phyloP scores from a whole-genome alignment of 2,113 vertebrate species.

The Bos indicus region DNA sequence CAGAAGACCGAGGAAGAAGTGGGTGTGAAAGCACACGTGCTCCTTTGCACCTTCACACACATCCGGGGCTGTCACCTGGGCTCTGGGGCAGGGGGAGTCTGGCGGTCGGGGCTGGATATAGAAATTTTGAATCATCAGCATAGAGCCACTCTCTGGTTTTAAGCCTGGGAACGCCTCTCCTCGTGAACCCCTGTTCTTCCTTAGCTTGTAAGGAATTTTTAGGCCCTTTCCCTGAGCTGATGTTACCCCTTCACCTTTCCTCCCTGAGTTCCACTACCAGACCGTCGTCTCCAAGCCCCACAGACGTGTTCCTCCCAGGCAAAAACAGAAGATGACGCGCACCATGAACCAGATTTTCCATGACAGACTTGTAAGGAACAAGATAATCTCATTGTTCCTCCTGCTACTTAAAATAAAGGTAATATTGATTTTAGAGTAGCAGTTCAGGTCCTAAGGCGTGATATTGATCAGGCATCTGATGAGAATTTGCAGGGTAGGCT shows the following conservation, averaged over 20 bases:
- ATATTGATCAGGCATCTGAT: conserved; percentile 51
- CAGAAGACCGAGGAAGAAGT: background rate
- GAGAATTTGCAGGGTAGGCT: conserved; percentile 58
- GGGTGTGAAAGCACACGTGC: background rate
- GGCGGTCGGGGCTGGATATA: background rate
- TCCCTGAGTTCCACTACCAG: background rate
- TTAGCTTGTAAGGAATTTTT: background rate
- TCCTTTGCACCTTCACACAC: background rate
- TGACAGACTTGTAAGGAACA: conserved; percentile 53
- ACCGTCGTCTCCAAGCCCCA: background rate
- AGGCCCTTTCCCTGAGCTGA: background rate
- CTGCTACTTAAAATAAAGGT: conserved; percentile 61
- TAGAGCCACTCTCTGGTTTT: background rate
- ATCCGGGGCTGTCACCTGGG: too few species aligned
- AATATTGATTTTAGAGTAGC: conserved; percentile 52
- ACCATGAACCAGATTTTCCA: conserved; percentile 35
- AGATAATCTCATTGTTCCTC: conserved; percentile 60
- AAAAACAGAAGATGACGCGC: conserved; percentile 29
- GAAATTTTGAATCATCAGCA: background rate
- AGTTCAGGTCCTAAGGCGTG: conserved; percentile 46
- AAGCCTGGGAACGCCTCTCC: background rate
- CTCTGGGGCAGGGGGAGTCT: background rate
- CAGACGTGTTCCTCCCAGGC: background rate
- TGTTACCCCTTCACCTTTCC: background rate
- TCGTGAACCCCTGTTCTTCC: background rate